Evolutionary conservation across 2,888 invertebrate genomes (phyloP).

Genomic region (Acrobeloides nanus): DNA sequence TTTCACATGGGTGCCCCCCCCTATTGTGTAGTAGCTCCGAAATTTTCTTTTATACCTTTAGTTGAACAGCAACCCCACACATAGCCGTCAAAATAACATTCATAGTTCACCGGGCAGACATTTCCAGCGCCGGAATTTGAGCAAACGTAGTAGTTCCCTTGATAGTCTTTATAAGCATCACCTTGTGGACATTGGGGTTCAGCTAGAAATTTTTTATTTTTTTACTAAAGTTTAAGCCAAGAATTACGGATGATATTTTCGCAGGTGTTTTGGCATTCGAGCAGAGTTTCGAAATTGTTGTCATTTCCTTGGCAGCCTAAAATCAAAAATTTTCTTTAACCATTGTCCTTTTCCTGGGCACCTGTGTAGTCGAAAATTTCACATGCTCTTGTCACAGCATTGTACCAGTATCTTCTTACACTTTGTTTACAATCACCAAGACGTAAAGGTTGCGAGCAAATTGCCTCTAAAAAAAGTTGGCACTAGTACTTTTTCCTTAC

Average conservation of each 20-base stretch:
- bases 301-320: conserved; percentile 40
- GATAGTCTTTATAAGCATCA: conserved; percentile 53
- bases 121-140: conserved; percentile 41
- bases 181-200: conserved; percentile 53
- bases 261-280: conserved; percentile 52
- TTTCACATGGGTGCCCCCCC: no score
- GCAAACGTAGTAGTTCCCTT: conserved; percentile 51
- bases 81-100: conserved; percentile 48
- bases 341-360: conserved; percentile 47
- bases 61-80: conserved; percentile 53
- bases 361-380: conserved; percentile 52
- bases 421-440: conserved; percentile 51
- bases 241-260: conserved; percentile 48
- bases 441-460: conserved; percentile 52
- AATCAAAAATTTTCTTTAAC: conserved; percentile 14
- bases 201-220: conserved; percentile 26
- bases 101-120: conserved; percentile 42
- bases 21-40: no score
- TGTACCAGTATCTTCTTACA: conserved; percentile 49
- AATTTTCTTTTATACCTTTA: conserved; percentile 28
- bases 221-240: not conserved
- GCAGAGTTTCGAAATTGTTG: conserved; percentile 50
- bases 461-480: conserved; percentile 38
- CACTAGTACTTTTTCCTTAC: no score
- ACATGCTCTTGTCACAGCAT: conserved; percentile 48